These are phyloP conservation scores for Propithecus deckenii DNA, from an alignment of 2,797 vertebrate species.

Conservation along the genomic window DNA sequence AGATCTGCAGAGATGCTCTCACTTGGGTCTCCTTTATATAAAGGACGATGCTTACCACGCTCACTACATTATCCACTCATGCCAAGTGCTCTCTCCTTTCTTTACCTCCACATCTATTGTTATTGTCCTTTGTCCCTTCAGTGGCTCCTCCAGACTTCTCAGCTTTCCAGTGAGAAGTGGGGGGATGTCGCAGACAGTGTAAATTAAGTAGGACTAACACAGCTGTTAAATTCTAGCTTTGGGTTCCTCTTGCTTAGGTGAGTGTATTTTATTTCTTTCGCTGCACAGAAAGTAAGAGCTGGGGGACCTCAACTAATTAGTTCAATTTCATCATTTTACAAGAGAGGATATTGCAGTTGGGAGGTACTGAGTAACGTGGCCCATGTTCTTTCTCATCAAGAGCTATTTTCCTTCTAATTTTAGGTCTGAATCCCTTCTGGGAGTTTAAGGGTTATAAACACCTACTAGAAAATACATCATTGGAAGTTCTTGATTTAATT, in stretches of 20 bases:
- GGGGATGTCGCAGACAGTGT: not conserved
- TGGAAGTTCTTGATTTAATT: too few relatives aligned
- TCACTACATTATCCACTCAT: not conserved
- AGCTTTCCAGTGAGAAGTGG: not conserved
- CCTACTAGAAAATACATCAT: not conserved
- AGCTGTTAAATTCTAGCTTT: not conserved
- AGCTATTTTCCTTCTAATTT: slow-evolving; percentile 41
- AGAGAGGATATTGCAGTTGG: not conserved
- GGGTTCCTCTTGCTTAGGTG: not conserved
- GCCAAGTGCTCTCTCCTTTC: not conserved
- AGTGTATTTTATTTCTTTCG: slow-evolving; percentile 19
- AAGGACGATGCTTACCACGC: not conserved
- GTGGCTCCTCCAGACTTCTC: not conserved
- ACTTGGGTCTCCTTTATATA: not conserved
- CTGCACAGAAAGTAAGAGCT: not conserved
- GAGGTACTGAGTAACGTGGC: not conserved
- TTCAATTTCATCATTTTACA: slow-evolving; percentile 37
- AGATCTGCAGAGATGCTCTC: slow-evolving; percentile 1
- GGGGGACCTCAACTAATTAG: not conserved
- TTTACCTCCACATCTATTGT: not conserved
- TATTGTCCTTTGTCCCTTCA: not conserved
- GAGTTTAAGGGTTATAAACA: slow-evolving; percentile 32
- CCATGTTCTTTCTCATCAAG: not conserved
- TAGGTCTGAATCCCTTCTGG: not conserved
- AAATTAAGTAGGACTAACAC: not conserved